Percentiles rank a stretch among this genome's conserved stretches.
Conservation (phyloP, 2,113 vertebrate species). For the Sus scrofa region T2T-Sscrofa CM000816.6:54154501-54155000, state of each 20-base stretch:
- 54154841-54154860: neutral
- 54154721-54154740: neutral
- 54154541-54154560: neutral
- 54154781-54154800: neutral
- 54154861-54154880: neutral
- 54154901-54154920: neutral
- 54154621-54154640: neutral
- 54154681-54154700: neutral
- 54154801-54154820: neutral
- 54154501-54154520: neutral
- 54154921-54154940: neutral
- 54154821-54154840: neutral
- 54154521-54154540: neutral
- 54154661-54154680: neutral
- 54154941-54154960: neutral
- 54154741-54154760: slow-evolving; percentile 1
- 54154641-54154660: neutral
- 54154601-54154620: neutral
- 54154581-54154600: neutral
- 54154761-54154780: neutral
- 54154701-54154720: neutral
- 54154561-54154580: neutral
- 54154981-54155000: neutral
- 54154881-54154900: neutral
- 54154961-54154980: neutral